phyloP scores from a whole-genome alignment of 1,140 invertebrate species.

The Anastatus disparis region DNA sequence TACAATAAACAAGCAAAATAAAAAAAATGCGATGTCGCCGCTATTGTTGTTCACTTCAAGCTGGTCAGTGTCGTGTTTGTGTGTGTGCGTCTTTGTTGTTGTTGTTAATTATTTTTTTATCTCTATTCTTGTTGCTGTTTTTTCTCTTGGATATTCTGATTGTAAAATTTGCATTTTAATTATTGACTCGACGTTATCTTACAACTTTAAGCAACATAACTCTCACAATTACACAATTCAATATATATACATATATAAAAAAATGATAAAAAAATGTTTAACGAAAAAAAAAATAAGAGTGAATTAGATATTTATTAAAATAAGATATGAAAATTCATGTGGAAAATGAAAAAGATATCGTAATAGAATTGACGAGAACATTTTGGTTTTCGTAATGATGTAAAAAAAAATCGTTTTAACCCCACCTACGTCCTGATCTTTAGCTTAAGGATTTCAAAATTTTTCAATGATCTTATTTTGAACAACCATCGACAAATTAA shows the following conservation, averaged over 20 bases:
- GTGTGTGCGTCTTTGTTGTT: constrained; percentile 23
- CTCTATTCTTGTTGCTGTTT: constrained; percentile 55
- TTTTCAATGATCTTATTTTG: too few relatives aligned
- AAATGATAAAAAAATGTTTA: too few relatives aligned
- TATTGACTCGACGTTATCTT: constrained; percentile 1
- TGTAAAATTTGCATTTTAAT: too few relatives aligned
- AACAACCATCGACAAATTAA: too few relatives aligned
- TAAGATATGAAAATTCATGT: too few relatives aligned
- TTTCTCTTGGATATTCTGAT: constrained; percentile 59
- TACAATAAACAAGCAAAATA: not conserved
- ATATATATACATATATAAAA: too few relatives aligned
- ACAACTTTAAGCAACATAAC: not conserved
- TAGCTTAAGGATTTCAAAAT: not conserved
- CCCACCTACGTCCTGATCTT: constrained; percentile 23
- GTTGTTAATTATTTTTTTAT: constrained; percentile 62
- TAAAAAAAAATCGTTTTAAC: constrained; percentile 29
- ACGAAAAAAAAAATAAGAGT: too few relatives aligned
- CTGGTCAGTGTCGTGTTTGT: constrained; percentile 61
- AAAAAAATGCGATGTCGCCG: constrained; percentile 47
- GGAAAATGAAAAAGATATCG: too few relatives aligned
- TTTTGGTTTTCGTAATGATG: too few relatives aligned
- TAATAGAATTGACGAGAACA: too few relatives aligned
- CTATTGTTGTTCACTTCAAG: constrained; percentile 51
- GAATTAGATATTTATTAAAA: too few relatives aligned
- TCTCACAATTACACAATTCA: too few relatives aligned